Percentiles rank a stretch among this genome's conserved stretches.
Evolutionary conservation across 1,140 invertebrate species (phyloP).

Genomic region (Drosophila simulans): DNA sequence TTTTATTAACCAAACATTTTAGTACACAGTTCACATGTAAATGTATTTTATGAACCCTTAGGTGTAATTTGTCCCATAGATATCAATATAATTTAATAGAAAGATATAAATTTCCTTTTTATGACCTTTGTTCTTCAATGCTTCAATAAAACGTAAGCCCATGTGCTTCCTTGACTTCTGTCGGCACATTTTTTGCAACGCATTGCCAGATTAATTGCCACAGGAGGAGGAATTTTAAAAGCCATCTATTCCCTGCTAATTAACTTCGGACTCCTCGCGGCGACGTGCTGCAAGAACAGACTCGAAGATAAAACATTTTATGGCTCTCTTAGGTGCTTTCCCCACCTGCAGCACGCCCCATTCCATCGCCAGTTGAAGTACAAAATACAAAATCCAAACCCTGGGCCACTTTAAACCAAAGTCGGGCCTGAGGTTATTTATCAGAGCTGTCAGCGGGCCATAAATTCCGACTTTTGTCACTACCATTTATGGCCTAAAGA

Average conservation of each 20-base stretch:
- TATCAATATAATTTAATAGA: too few relatives aligned
- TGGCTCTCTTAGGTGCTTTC: constrained; percentile 36
- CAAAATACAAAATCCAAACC: neutral
- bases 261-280: constrained; percentile 20
- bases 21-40: too few relatives aligned
- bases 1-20: too few relatives aligned
- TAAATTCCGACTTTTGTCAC: constrained; percentile 55
- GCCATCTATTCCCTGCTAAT: constrained; percentile 43
- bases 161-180: constrained; percentile 15
- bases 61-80: too few relatives aligned
- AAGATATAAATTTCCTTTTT: neutral
- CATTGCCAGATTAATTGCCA: neutral
- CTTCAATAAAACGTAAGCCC: neutral
- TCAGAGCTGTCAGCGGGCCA: constrained; percentile 65
- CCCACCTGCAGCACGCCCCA: constrained; percentile 6
- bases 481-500: constrained; percentile 61
- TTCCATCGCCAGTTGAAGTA: neutral
- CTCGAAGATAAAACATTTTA: constrained; percentile 40
- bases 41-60: too few relatives aligned
- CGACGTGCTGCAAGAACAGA: constrained; percentile 2
- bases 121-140: neutral
- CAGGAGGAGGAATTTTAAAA: constrained; percentile 28
- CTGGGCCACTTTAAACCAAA: neutral
- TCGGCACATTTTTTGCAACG: constrained; percentile 5
- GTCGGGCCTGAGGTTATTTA: constrained; percentile 58